These are phyloP conservation scores for Oscheius sp. DNA, from an alignment of 2,888 invertebrate genomes.

Conservation along the genomic window DNA sequence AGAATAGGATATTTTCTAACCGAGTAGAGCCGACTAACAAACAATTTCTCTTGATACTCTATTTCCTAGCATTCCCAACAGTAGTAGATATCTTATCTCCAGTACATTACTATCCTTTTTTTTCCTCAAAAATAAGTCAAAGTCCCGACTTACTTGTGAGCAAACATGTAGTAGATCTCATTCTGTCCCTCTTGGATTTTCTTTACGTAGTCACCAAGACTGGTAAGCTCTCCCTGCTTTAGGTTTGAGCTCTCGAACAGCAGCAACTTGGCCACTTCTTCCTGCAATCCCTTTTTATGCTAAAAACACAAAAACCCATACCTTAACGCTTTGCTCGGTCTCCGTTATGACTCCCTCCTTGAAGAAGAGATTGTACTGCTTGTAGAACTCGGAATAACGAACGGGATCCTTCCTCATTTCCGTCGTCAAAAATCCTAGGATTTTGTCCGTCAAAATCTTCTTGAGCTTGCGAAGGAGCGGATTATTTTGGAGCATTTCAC, in stretches of 20 bases:
- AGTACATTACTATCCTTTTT: too few species aligned
- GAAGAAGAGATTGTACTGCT: constrained; percentile 90
- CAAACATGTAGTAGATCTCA: constrained; percentile 90
- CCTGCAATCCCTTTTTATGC: constrained; percentile 77
- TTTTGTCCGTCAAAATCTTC: constrained; percentile 84
- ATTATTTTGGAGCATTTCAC: constrained; percentile 94
- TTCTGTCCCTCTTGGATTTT: constrained; percentile 85
- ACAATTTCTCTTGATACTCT: too few species aligned
- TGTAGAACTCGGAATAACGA: constrained; percentile 87
- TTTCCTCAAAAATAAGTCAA: too few species aligned
- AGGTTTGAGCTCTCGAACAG: constrained; percentile 89
- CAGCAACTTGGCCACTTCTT: constrained; percentile 88
- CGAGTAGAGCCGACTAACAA: too few species aligned
- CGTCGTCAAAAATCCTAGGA: constrained; percentile 73
- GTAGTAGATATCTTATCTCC: too few species aligned
- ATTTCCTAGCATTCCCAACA: too few species aligned
- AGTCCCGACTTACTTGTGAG: constrained; percentile 82
- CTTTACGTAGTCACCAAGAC: constrained; percentile 84
- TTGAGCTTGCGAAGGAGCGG: constrained; percentile 87
- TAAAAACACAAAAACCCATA: constrained; percentile 70
- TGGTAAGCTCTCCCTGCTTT: constrained; percentile 75
- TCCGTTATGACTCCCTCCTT: constrained; percentile 94
- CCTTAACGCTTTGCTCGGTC: constrained; percentile 85
- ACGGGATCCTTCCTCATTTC: constrained; percentile 86
- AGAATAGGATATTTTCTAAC: too few species aligned